phyloP scores from a whole-genome alignment of 92 coral and sea anemone species.

The Phymanthus crucifer region DNA sequence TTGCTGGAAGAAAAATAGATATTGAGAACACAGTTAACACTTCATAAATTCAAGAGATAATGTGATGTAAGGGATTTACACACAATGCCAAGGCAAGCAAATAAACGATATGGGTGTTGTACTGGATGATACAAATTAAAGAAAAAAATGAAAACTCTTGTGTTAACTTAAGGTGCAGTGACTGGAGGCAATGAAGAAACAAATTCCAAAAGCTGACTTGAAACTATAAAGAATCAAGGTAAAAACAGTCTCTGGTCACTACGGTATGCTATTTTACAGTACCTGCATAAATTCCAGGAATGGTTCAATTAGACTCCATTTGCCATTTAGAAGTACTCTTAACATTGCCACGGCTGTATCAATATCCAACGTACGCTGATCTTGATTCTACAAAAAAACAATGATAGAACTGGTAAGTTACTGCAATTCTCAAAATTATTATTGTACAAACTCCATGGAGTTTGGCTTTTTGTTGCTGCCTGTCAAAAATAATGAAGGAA shows the following conservation, averaged over 20 bases:
- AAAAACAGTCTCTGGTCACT: no score
- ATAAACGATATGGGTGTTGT: no score
- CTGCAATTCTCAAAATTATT: no score
- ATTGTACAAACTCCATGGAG: no score
- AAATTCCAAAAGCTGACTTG: background rate
- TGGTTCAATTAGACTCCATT: slow-evolving; percentile 70
- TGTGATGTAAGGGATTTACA: background rate
- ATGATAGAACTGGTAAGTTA: background rate
- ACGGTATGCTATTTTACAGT: background rate
- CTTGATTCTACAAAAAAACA: slow-evolving; percentile 56
- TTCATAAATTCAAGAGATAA: background rate
- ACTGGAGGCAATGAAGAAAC: background rate
- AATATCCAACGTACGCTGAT: slow-evolving; percentile 76
- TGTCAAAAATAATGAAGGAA: no score
- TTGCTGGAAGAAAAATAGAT: slow-evolving; percentile 50
- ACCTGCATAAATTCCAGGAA: slow-evolving; percentile 84
- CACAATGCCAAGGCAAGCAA: no score
- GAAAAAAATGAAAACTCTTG: no score
- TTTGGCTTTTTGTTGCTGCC: no score
- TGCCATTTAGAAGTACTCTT: slow-evolving; percentile 63
- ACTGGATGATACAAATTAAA: no score
- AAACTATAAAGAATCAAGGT: no score
- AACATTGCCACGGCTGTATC: slow-evolving; percentile 83
- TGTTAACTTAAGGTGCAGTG: no score
- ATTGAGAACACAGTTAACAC: background rate